Conservation (phyloP, 2,797 vertebrate species). For the Helarctos malayanus region DNA sequence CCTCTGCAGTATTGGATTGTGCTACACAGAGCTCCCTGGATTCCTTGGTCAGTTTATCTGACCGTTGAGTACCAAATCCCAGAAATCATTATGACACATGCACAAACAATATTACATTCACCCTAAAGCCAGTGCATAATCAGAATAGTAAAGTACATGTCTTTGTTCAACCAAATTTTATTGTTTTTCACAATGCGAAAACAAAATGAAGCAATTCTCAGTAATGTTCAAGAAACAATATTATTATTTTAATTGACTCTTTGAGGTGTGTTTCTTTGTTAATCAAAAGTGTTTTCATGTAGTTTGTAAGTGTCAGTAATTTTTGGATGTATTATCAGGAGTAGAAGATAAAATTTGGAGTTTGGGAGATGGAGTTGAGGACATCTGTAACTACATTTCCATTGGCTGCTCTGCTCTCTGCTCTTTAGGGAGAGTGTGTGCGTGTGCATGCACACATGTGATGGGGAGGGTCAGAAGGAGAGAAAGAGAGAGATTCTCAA, state of each 20-base stretch:
- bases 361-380: neutral
- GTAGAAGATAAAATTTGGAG: neutral
- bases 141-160: neutral
- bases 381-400: neutral
- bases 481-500: too few relatives aligned
- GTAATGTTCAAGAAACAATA: neutral
- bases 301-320: neutral
- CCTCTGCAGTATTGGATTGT: neutral
- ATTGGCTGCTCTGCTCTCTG: neutral
- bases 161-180: neutral
- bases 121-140: neutral
- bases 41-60: slow-evolving; percentile 28
- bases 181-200: neutral
- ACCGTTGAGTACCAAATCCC: neutral
- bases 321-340: neutral
- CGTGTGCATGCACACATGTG: too few relatives aligned
- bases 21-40: neutral
- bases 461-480: too few relatives aligned
- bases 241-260: slow-evolving; percentile 23
- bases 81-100: neutral
- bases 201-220: neutral
- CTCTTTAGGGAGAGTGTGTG: neutral
- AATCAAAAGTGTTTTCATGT: neutral
- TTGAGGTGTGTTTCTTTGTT: neutral
- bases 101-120: neutral